Conservation (phyloP, 2,888 invertebrate species). For the Neoaliturus tenellus region DNA sequence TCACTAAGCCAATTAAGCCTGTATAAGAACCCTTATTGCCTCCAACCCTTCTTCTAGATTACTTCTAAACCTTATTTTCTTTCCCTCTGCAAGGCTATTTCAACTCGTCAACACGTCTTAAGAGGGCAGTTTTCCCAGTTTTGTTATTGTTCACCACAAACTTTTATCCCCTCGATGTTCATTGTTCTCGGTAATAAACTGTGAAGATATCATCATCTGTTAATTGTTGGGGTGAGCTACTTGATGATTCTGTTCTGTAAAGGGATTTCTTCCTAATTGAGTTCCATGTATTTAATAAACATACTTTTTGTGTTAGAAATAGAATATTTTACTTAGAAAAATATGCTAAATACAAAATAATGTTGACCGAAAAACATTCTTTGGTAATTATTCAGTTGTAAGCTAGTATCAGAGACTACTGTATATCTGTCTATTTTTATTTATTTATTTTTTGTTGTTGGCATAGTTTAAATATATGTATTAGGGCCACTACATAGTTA, state of each 20-base stretch:
- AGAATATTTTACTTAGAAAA: too few species aligned
- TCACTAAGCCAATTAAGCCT: conserved; percentile 46
- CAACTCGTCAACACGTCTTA: conserved; percentile 50
- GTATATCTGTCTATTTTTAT: too few species aligned
- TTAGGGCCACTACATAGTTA: too few species aligned
- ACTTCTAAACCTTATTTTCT: conserved; percentile 56
- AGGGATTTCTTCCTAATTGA: too few species aligned
- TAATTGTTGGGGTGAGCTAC: background rate
- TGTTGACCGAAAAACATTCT: too few species aligned
- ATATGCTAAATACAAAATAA: too few species aligned
- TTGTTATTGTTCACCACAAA: conserved; percentile 39
- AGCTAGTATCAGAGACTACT: too few species aligned
- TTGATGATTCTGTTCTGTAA: conserved; percentile 58
- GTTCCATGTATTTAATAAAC: too few species aligned
- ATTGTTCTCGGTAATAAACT: conserved; percentile 5
- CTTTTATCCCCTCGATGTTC: conserved; percentile 16
- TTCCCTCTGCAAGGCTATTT: conserved; percentile 42
- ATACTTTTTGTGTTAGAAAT: too few species aligned
- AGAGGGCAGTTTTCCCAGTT: conserved; percentile 45
- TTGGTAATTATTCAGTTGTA: too few species aligned
- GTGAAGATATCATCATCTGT: background rate
- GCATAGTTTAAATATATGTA: too few species aligned
- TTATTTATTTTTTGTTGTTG: too few species aligned
- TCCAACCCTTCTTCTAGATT: conserved; percentile 51
- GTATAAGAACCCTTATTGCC: conserved; percentile 38